Evolutionary conservation across 2,113 vertebrate species (phyloP).

Genomic region (Tachysurus fulvidraco): DNA sequence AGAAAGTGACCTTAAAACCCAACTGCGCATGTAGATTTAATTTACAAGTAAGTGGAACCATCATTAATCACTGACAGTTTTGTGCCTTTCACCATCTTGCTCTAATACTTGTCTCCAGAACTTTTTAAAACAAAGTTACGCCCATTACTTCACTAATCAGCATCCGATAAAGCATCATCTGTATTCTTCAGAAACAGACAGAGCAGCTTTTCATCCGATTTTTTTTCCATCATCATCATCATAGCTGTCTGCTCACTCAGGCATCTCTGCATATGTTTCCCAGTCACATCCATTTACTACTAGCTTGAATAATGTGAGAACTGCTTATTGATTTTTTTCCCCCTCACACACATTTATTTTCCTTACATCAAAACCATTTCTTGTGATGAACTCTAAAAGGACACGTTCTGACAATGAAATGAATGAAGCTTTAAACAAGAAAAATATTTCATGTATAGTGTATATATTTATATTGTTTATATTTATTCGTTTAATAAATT

Average conservation of each 20-base stretch:
- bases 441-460: not conserved
- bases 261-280: not conserved
- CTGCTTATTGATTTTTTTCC: not conserved
- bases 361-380: not conserved
- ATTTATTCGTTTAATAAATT: not conserved
- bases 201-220: not conserved
- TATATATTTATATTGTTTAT: not conserved
- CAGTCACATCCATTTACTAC: not conserved
- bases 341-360: conserved; percentile 4
- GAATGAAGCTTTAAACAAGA: not conserved
- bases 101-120: not conserved
- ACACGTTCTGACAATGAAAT: not conserved
- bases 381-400: not conserved
- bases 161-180: not conserved
- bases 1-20: not conserved
- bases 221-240: not conserved
- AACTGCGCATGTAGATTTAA: not conserved
- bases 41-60: not conserved
- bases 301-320: not conserved
- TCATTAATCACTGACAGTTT: not conserved
- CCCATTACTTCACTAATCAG: not conserved
- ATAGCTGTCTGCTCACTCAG: not conserved
- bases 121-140: not conserved
- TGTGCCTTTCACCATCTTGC: no score
- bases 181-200: not conserved